phyloP scores from a whole-genome alignment of 1,140 invertebrate genomes.

The Drosophila paulistorum region DNA sequence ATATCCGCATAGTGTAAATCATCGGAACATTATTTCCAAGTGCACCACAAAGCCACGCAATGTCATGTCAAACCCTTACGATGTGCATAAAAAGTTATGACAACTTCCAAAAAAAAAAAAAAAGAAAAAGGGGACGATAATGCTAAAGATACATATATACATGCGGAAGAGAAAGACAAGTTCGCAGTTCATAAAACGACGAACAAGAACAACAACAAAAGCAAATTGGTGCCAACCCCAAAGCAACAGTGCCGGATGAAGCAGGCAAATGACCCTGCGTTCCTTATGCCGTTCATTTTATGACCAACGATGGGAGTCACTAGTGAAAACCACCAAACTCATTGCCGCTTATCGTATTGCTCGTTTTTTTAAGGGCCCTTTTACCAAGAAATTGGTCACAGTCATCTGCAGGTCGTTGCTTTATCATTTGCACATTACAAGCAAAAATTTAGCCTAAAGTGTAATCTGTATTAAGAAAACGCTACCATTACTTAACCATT shows the following conservation, averaged over 20 bases:
- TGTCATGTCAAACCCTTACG: constrained; percentile 1
- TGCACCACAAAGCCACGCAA: constrained; percentile 1
- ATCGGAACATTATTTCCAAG: not conserved
- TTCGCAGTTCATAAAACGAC: constrained; percentile 21
- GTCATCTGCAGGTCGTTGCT: not conserved
- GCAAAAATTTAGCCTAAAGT: not conserved
- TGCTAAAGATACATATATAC: not conserved
- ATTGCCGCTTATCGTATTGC: constrained; percentile 5
- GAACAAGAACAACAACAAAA: constrained; percentile 3
- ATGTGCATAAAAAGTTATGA: constrained; percentile 8
- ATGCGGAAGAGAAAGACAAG: constrained; percentile 10
- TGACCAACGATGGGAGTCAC: constrained; percentile 6
- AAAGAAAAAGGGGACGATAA: not conserved
- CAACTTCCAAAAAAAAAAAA: not conserved
- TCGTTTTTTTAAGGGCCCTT: not conserved
- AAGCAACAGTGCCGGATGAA: constrained; percentile 16
- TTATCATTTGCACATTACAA: constrained; percentile 7
- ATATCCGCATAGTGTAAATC: constrained; percentile 11
- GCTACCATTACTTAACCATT: not conserved
- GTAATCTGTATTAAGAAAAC: not conserved
- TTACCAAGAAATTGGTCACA: not conserved
- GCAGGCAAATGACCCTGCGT: not conserved
- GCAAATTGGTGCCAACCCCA: constrained; percentile 18
- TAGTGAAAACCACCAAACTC: constrained; percentile 5
- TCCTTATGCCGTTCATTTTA: not conserved